Percentiles rank a stretch among this genome's conserved stretches.
Conservation (phyloP, 2,888 invertebrate species). For the Hypomecis atomaria region DNA sequence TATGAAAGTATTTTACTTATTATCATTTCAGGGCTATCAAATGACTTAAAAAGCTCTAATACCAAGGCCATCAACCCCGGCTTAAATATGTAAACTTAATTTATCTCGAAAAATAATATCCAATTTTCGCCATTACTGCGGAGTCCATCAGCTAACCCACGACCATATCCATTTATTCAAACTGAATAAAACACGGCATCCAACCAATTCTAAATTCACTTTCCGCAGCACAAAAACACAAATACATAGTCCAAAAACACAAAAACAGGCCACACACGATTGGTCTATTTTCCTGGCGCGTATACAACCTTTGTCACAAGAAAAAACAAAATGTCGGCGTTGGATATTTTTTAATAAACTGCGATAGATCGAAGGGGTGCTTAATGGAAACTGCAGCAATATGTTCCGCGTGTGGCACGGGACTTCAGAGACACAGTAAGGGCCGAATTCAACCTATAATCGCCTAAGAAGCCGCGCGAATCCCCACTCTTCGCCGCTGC, state of each 20-base stretch:
- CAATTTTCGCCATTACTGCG: no score
- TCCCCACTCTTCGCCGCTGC: no score
- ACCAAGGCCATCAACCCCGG: no score
- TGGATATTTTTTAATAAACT: conserved; percentile 31
- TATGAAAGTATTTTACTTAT: no score
- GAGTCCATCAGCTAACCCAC: no score
- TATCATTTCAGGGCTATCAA: no score
- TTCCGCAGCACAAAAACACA: conserved; percentile 1
- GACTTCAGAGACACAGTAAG: conserved; percentile 12
- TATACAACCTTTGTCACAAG: conserved; percentile 7
- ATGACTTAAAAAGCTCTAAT: no score
- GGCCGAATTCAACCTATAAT: conserved; percentile 1
- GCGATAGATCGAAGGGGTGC: conserved; percentile 33
- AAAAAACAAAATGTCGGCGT: conserved; percentile 13
- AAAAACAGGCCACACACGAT: neutral
- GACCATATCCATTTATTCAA: no score
- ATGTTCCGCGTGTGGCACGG: conserved; percentile 12
- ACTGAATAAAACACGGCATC: no score
- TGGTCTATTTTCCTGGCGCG: neutral
- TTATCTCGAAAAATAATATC: no score
- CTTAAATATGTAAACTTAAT: no score
- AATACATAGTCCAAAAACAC: conserved; percentile 3
- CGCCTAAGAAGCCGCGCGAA: no score
- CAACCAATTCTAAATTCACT: neutral
- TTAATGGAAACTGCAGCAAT: conserved; percentile 23